Evolutionary conservation across 2,888 invertebrate species (phyloP), one percentile per base, ranked within the genome.

Genomic region (Polyploca ridens): DNA sequence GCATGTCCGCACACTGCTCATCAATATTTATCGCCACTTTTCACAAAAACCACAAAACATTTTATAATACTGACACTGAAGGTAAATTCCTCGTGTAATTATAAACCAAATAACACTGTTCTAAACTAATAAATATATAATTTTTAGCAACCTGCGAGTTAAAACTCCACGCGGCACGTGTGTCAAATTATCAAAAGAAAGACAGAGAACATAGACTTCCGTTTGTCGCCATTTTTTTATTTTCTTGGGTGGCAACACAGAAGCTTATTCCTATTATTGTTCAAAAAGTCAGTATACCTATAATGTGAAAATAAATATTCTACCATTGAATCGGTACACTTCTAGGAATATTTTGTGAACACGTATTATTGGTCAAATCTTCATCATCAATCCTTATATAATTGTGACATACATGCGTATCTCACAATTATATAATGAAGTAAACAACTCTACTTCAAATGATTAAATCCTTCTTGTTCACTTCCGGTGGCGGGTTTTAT

Each of bases 111-210:
- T 81, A 81, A 64, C 82, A 87, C 83, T 60, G 80, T 78, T 75
- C 79, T 71, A 75, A 70, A 61, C 70, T 67, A 79, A 86, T 87
- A 85, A 82, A 82, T 79, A 78, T 63, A 66, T 66, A 81, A 84
- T 81, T 82, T 78, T 71, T 85, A 88, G 74, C 84, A 86, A 94
- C 94, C 94, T 94, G 94, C 93, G 94, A 80, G 91, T 89, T 73
- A 88, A 90, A 88, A 92, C 91, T 94, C 94, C 94, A 94, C 94
- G 94, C 94, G 91, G 91, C 94, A 94, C 94, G 94, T 93, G 93
- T 93, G 92, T 90, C 91, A 93, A 91, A 85, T 89, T 90, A 86
- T 90, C 85, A 90, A 93, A 94, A 92, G 91, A 90, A 89, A 81
- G 90, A 90, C 87, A 88, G 80, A 79, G 81, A 87, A 82, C 80